phyloP scores from a whole-genome alignment of 2,888 invertebrate genomes.

The Limnephilus marmoratus region DNA sequence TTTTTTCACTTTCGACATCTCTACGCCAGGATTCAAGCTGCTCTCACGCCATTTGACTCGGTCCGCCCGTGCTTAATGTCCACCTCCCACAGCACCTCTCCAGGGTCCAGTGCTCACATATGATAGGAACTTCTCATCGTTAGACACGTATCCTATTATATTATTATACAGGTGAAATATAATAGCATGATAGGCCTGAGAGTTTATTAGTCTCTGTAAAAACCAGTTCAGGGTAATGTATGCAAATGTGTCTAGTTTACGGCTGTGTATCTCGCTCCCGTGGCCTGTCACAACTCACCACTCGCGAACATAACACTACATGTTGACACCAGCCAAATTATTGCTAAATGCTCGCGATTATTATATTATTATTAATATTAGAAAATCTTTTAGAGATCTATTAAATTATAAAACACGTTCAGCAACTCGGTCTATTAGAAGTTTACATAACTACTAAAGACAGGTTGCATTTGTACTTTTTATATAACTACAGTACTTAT shows the following conservation, averaged over 20 bases:
- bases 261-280: not conserved
- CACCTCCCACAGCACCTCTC: not conserved
- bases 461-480: not conserved
- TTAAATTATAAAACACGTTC: conserved; percentile 2
- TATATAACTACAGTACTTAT: not conserved
- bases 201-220: not conserved
- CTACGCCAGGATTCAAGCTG: too few species aligned
- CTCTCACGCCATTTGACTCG: too few species aligned
- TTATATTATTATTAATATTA: conserved; percentile 21
- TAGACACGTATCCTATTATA: not conserved
- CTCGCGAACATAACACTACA: not conserved
- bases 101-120: too few species aligned
- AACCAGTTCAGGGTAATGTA: not conserved
- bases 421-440: not conserved
- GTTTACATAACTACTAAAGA: not conserved
- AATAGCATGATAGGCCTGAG: not conserved
- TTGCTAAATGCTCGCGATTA: conserved; percentile 16
- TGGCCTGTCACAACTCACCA: conserved; percentile 10
- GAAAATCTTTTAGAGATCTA: not conserved
- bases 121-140: not conserved
- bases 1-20: too few species aligned
- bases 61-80: too few species aligned
- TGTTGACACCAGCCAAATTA: conserved; percentile 41
- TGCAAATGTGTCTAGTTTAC: not conserved
- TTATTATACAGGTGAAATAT: not conserved